Conservation (phyloP, 2,888 invertebrate genomes). For the Philhelius pedissequus region DNA sequence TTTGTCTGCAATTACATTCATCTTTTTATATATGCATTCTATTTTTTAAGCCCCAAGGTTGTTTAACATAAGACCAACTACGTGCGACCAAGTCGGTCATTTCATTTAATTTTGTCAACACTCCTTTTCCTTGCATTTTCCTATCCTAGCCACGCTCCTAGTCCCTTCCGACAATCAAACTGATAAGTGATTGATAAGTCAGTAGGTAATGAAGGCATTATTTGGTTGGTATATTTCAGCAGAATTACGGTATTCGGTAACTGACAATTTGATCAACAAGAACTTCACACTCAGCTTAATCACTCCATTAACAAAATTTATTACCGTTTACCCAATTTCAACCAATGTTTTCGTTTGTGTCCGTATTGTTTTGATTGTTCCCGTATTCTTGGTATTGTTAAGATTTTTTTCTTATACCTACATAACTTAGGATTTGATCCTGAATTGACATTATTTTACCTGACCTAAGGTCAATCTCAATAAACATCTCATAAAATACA, state of each 20-base stretch:
- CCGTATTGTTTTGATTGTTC: not conserved
- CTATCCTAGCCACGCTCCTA: not conserved
- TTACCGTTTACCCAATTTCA: conserved; percentile 39
- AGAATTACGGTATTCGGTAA: conserved; percentile 27
- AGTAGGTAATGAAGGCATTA: not conserved
- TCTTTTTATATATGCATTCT: too few relatives aligned
- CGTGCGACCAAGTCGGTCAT: too few relatives aligned
- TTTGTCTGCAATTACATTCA: too few relatives aligned
- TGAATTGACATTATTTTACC: conserved; percentile 21
- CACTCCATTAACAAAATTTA: conserved; percentile 64
- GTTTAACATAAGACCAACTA: too few relatives aligned
- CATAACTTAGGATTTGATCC: not conserved
- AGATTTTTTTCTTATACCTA: not conserved
- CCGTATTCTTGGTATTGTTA: conserved; percentile 30
- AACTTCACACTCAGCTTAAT: conserved; percentile 39
- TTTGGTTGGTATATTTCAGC: not conserved
- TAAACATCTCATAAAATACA: conserved; percentile 61
- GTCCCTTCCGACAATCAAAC: not conserved
- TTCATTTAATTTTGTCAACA: too few relatives aligned
- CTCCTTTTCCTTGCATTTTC: not conserved
- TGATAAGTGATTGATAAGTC: not conserved
- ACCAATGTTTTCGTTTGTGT: not conserved
- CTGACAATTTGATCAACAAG: conserved; percentile 56
- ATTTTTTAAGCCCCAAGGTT: too few relatives aligned
- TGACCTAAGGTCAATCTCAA: conserved; percentile 32